These are phyloP conservation scores for Larimichthys polyactis DNA, from an alignment of 2,113 vertebrate species.

Conservation along the genomic window DNA sequence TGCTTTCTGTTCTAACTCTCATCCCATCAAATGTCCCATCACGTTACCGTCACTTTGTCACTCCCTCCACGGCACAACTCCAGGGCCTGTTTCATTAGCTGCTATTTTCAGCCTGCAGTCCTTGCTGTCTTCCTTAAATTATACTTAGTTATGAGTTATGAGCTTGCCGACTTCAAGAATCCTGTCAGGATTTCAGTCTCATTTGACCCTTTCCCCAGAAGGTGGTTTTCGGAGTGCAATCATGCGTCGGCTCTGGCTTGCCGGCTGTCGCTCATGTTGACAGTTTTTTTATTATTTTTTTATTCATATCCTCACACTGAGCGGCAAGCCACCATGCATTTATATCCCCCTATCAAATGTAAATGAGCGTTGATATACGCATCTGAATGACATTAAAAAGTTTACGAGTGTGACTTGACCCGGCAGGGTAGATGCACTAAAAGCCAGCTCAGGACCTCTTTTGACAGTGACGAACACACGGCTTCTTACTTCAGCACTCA, in stretches of 20 bases:
- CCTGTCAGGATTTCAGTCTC: constrained; percentile 67
- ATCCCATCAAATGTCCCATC: constrained; percentile 68
- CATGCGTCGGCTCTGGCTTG: constrained; percentile 44
- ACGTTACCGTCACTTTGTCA: constrained; percentile 64
- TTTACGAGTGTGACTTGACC: constrained; percentile 56
- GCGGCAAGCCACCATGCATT: constrained; percentile 53
- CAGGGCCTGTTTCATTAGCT: constrained; percentile 71
- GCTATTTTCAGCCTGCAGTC: constrained; percentile 65
- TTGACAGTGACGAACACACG: constrained; percentile 43
- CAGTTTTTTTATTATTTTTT: constrained; percentile 34
- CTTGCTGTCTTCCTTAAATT: constrained; percentile 64
- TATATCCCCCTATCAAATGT: constrained; percentile 59
- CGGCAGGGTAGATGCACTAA: constrained; percentile 24
- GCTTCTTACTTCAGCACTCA: constrained; percentile 25
- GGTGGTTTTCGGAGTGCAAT: constrained; percentile 66
- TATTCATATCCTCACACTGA: constrained; percentile 46
- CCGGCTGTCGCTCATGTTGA: constrained; percentile 73
- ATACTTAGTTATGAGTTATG: constrained; percentile 65
- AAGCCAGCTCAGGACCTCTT: constrained; percentile 50
- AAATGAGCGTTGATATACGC: constrained; percentile 53
- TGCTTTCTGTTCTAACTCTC: constrained; percentile 59
- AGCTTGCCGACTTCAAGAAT: constrained; percentile 51
- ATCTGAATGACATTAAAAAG: constrained; percentile 55
- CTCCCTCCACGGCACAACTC: constrained; percentile 57
- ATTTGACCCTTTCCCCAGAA: constrained; percentile 67